phyloP scores from a whole-genome alignment of 2,888 invertebrate genomes.

The Sinodicranocentrus sp. region DNA sequence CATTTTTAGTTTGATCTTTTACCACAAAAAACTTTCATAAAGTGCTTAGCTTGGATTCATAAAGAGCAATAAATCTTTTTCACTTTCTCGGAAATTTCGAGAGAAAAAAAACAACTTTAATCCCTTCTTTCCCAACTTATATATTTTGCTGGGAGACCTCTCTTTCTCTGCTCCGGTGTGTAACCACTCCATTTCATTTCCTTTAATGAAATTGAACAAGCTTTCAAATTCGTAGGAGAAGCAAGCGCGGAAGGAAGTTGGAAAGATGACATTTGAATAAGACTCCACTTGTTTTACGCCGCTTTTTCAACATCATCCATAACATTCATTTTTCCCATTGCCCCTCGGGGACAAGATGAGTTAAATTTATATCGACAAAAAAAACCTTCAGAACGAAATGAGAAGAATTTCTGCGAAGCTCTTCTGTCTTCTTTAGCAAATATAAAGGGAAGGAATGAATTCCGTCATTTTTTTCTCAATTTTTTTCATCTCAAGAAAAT shows the following conservation, averaged over 20 bases:
- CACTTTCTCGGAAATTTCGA: too few relatives aligned
- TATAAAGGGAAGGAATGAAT: too few relatives aligned
- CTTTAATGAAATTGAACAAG: background rate
- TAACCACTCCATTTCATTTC: background rate
- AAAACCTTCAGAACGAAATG: background rate
- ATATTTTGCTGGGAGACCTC: too few relatives aligned
- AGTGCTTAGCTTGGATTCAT: background rate
- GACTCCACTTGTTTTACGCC: background rate
- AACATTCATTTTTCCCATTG: background rate
- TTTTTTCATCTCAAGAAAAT: too few relatives aligned
- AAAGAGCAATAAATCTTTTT: conserved; percentile 7
- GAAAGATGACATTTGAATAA: conserved; percentile 18
- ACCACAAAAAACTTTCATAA: too few relatives aligned
- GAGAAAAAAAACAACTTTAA: background rate
- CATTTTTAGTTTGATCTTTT: too few relatives aligned
- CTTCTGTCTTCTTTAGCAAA: too few relatives aligned
- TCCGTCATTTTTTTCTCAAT: too few relatives aligned
- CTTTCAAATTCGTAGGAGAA: background rate
- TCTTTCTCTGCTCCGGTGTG: too few relatives aligned
- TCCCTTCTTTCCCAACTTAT: too few relatives aligned
- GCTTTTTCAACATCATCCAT: too few relatives aligned
- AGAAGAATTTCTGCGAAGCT: too few relatives aligned
- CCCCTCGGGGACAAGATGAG: background rate
- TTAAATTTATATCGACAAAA: background rate
- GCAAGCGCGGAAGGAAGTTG: background rate